phyloP scores from a whole-genome alignment of 1,140 invertebrate species.

The Plodia interpunctella region DNA sequence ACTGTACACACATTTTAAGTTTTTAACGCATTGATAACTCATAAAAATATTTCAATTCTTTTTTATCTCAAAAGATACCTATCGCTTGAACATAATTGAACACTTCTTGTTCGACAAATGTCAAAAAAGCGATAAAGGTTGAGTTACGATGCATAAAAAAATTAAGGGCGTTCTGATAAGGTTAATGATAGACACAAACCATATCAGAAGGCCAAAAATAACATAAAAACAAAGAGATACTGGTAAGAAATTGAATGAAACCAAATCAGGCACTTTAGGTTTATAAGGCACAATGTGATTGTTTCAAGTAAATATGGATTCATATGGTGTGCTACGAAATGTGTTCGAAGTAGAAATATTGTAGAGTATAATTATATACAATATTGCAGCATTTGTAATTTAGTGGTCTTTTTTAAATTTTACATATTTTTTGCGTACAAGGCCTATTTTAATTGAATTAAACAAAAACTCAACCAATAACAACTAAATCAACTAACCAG shows the following conservation, averaged over 20 bases:
- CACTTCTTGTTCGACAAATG: neutral
- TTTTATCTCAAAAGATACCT: neutral
- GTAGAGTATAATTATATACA: too few species aligned
- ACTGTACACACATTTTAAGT: slow-evolving; percentile 16
- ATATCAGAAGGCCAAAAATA: slow-evolving; percentile 36
- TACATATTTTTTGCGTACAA: too few species aligned
- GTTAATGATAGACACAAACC: slow-evolving; percentile 37
- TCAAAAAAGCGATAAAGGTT: neutral
- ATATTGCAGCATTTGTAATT: too few species aligned
- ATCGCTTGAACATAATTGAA: too few species aligned
- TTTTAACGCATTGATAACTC: slow-evolving; percentile 15
- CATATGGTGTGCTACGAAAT: too few species aligned
- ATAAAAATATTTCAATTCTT: neutral
- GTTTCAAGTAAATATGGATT: too few species aligned
- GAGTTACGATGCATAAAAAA: slow-evolving; percentile 16
- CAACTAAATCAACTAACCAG: too few species aligned
- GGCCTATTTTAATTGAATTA: too few species aligned
- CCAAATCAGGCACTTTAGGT: slow-evolving; percentile 51
- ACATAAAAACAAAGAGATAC: slow-evolving; percentile 24
- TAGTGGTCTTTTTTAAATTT: too few species aligned
- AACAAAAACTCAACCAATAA: too few species aligned
- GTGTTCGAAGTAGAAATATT: too few species aligned
- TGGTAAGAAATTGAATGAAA: slow-evolving; percentile 25
- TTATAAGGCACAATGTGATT: slow-evolving; percentile 56
- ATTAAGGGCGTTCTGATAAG: slow-evolving; percentile 35